Conservation (phyloP, 2,888 invertebrate genomes). For the Periphyllus acericola region DNA sequence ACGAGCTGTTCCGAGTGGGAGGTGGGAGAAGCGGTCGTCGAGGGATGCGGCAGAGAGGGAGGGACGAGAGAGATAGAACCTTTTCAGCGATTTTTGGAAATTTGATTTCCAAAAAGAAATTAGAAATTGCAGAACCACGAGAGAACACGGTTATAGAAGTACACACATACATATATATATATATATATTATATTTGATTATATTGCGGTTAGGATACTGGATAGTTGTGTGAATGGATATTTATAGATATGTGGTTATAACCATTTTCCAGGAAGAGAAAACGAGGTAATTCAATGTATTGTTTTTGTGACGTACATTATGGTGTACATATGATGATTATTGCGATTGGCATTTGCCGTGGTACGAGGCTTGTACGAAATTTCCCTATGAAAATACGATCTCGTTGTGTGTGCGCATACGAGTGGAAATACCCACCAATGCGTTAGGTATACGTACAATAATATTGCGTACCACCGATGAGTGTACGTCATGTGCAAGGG, state of each 20-base stretch:
- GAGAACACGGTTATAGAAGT: neutral
- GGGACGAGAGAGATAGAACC: neutral
- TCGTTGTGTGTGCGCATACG: too few relatives aligned
- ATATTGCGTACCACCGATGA: too few relatives aligned
- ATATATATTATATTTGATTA: neutral
- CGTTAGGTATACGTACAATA: too few relatives aligned
- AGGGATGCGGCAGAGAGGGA: neutral
- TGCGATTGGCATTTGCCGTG: neutral
- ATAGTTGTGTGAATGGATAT: neutral
- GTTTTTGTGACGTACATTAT: constrained; percentile 13
- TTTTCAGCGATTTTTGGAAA: constrained; percentile 30
- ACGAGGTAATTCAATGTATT: neutral
- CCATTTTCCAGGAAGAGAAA: neutral
- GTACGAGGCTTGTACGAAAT: too few relatives aligned
- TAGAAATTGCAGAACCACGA: constrained; percentile 27
- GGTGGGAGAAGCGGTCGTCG: neutral
- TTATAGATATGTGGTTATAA: neutral
- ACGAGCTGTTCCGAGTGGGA: neutral
- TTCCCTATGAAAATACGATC: too few relatives aligned
- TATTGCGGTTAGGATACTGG: neutral
- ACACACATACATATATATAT: neutral
- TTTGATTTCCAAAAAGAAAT: constrained; percentile 43
- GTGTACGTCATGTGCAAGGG: too few relatives aligned
- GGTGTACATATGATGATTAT: constrained; percentile 12
- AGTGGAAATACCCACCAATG: too few relatives aligned